Base-by-base conservation (phyloP, 2,113 vertebrate species). In the Chitala chitala region DNA sequence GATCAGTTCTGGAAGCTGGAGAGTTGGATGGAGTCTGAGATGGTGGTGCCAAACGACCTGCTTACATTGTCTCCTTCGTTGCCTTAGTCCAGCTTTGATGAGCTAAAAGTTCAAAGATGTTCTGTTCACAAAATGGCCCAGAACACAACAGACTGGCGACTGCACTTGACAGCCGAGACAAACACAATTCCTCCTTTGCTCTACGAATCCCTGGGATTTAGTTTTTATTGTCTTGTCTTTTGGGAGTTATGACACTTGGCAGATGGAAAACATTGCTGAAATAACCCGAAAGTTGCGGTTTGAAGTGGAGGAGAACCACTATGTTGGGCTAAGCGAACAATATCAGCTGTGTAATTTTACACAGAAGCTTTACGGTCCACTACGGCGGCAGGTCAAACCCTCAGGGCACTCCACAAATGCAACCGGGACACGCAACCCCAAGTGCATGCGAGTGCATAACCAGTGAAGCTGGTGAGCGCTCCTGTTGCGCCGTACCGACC, bases 181-280 rank as follows among this genome's bases (percentile, higher is more conserved):
- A 69, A 69, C 53, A 51, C 68, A 69, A 51, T 69, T 53, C 53
- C 68, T 69, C 68, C 46, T 20, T 31, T 69, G 26, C 44, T 46
- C 26, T 22, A 22, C 46, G 26, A 51, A 20, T 69, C 44, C 46
- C 53, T 33, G 24, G 15, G 68, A 53, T 26, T 31, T 69, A 10
- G 53, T 17, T 69, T 53, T 20, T 69, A 48, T 50, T 50, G 46
- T 36, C 53, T 50, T 69, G 68, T 69, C 68, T 69, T n/a, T 33
- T n/a, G 40, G 68, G 46, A 69, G 44, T 69, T 69, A 50, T 69
- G 68, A 53, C 44, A 53, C 48, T 69, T 69, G 68, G 68, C 68
- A 69, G 46, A 53, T 51, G 40, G 44, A 51, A 53, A 53, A 69
- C 68, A 69, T 50, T 53, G 48, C 26, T 69, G 68, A 33, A 36